Evolutionary conservation across 1,140 invertebrate species (phyloP).

Genomic region (Drosophila repletoides): DNA sequence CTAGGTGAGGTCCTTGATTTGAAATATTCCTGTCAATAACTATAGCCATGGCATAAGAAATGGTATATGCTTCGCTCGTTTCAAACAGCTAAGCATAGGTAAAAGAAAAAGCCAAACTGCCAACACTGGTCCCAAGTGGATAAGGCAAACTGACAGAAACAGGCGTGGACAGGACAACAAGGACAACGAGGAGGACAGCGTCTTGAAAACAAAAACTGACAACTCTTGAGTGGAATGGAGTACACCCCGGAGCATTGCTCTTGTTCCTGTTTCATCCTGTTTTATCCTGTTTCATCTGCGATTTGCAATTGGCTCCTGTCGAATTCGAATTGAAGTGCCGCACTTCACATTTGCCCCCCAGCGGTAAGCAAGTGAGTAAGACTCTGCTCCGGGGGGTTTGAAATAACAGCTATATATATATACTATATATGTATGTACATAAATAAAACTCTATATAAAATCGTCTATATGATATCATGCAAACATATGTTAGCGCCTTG

Average conservation of each 20-base stretch:
- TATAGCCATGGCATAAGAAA: too few species aligned
- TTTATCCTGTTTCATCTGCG: slow-evolving; percentile 36
- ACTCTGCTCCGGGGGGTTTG: neutral
- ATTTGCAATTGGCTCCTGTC: slow-evolving; percentile 54
- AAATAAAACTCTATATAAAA: too few species aligned
- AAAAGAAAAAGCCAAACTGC: too few species aligned
- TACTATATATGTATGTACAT: neutral
- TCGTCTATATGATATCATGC: too few species aligned
- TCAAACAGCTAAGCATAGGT: too few species aligned
- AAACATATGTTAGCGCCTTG: too few species aligned
- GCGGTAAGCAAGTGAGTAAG: neutral
- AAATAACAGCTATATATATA: too few species aligned
- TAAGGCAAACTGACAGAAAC: slow-evolving; percentile 50
- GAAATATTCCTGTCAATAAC: too few species aligned
- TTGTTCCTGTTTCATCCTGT: slow-evolving; percentile 32
- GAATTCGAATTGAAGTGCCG: slow-evolving; percentile 53
- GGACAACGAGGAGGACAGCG: neutral
- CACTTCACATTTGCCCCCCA: slow-evolving; percentile 33
- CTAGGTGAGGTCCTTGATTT: too few species aligned
- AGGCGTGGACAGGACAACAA: neutral
- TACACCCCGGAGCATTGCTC: slow-evolving; percentile 32
- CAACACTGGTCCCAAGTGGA: slow-evolving; percentile 52
- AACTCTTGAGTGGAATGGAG: too few species aligned
- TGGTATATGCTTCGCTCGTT: too few species aligned
- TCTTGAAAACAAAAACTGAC: slow-evolving; percentile 47